A percentile compares a stretch with the other conserved stretches of the same genome.
These are phyloP conservation scores for Leguminivora glycinivorella DNA, from an alignment of 1,140 invertebrate genomes.

Conservation along the genomic window DNA sequence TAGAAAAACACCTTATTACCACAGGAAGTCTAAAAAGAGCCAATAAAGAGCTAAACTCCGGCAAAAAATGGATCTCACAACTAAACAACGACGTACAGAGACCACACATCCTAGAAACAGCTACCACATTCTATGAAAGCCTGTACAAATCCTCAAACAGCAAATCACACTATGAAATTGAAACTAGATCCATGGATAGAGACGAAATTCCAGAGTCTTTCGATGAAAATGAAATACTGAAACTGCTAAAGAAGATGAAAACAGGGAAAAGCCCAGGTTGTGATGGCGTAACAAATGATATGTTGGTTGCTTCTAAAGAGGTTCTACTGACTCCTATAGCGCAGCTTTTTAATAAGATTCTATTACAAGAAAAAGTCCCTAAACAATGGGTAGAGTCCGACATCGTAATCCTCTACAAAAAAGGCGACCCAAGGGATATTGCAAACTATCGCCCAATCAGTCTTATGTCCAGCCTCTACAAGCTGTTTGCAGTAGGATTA, in stretches of 20 bases:
- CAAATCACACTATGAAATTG: background rate
- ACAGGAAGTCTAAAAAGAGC: background rate
- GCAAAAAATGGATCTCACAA: background rate
- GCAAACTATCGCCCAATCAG: slow-evolving; percentile 21
- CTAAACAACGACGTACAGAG: background rate
- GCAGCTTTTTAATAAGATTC: slow-evolving; percentile 9
- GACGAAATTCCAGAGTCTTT: background rate
- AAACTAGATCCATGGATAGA: background rate
- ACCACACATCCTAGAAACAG: background rate
- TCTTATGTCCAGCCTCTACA: background rate
- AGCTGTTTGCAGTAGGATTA: slow-evolving; percentile 7
- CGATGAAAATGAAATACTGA: background rate
- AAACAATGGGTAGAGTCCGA: background rate
- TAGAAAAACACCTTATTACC: background rate
- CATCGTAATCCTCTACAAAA: slow-evolving; percentile 15
- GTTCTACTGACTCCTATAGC: background rate
- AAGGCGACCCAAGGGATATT: slow-evolving; percentile 5
- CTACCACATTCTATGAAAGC: background rate
- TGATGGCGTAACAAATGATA: slow-evolving; percentile 2
- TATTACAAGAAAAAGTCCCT: background rate
- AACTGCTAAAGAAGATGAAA: background rate
- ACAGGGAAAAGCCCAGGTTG: background rate
- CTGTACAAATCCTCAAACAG: background rate
- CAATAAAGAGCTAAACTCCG: background rate
- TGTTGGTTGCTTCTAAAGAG: background rate